Evolutionary conservation across 1,140 invertebrate species (phyloP), one percentile per base, ranked within the genome.

Genomic region (Sinonovacula constricta): DNA sequence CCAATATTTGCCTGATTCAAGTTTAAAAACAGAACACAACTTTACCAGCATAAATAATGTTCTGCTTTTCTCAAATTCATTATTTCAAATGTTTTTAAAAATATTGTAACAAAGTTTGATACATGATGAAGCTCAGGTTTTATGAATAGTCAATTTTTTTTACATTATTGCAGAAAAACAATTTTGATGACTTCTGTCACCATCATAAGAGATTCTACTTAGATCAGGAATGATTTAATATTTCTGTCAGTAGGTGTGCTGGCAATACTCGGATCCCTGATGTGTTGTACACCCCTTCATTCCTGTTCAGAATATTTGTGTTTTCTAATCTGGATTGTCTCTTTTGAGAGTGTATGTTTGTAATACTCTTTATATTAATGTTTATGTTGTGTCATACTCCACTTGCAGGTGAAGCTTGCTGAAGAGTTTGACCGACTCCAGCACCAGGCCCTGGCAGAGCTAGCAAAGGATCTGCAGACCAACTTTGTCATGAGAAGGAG

Each of bases 401-500:
- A n/a, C 62, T 49, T 60, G 7, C 72, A 85, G 81, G 57, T 24
- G 0, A 79, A 69, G 33, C 18, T 83, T 30, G 4, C 59, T 14
- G 79, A 81, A 54, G 79, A 83, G 2, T 75, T 75, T 53, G 66
- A 81, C 26, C 54, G 65, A 26, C 34, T 54, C 4, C 60, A 81
- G 57, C 77, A 80, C n/a, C 57, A 83, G 30, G 30, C 51, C 5
- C 53, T 81, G 39, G 82, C 81, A 10, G 76, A 85, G 33, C 60
- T 81, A 39, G 66, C 81, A 30, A 82, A 72, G 45, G 81, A 83
- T 34, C 60, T 85, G 30, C 80, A 81, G 67, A 83, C 68, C 12
- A 67, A 71, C 33, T 85, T 85, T 69, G 80, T 69, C 30, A 79
- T 45, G 82, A 85, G 59, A 85, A 82, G 28, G 82, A 85, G 51